Conservation (phyloP, 2,797 vertebrate species). For the Helostoma temminkii region DNA sequence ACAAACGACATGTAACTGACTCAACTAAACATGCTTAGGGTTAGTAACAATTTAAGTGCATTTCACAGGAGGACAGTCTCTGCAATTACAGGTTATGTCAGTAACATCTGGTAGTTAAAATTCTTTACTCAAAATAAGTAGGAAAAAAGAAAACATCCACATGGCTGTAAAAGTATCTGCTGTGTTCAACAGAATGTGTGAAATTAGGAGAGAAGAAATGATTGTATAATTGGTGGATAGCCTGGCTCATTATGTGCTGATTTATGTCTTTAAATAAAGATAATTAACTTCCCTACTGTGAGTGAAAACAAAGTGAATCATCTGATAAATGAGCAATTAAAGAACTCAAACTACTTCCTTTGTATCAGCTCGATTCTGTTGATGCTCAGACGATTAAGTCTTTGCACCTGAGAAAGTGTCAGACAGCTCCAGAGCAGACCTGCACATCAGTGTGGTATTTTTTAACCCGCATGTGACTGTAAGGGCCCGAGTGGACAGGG, state of each 20-base stretch:
- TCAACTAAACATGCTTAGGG: too few species aligned
- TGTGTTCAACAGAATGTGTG: too few species aligned
- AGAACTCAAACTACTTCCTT: not conserved
- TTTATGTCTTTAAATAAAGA: not conserved
- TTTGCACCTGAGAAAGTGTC: constrained; percentile 13
- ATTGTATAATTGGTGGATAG: not conserved
- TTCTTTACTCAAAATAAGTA: too few species aligned
- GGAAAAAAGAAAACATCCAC: too few species aligned
- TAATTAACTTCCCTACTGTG: not conserved
- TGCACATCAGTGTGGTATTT: constrained; percentile 13
- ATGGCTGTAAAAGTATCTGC: too few species aligned
- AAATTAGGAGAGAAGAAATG: too few species aligned
- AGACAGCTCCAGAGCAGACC: not conserved
- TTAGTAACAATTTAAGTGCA: too few species aligned
- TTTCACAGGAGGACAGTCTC: too few species aligned
- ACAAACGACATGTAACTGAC: too few species aligned
- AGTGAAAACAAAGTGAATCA: not conserved
- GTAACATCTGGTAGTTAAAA: too few species aligned
- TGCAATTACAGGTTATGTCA: too few species aligned
- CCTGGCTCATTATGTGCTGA: not conserved
- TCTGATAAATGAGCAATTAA: not conserved
- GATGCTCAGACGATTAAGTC: constrained; percentile 19
- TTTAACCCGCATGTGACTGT: constrained; percentile 18
- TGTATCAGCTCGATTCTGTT: not conserved
- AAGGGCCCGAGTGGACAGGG: constrained; percentile 7